Conservation (phyloP, 1,140 invertebrate genomes). For the Micrasema minimum region DNA sequence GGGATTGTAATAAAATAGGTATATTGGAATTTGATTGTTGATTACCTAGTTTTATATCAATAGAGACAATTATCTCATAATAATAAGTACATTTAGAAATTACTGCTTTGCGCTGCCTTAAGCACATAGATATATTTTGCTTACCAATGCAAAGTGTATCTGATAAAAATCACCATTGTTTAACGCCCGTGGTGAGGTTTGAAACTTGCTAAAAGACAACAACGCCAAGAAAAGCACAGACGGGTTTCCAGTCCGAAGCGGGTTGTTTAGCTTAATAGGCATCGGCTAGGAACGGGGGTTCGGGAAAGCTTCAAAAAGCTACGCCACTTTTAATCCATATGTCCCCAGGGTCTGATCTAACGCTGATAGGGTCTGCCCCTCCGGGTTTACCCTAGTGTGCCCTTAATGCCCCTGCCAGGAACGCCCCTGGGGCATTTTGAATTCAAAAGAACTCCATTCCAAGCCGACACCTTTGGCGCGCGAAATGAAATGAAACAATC, state of each 20-base stretch:
- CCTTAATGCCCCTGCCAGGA: conserved; percentile 39
- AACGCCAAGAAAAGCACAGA: conserved; percentile 21
- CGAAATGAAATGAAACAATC: conserved; percentile 55
- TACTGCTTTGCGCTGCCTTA: no score
- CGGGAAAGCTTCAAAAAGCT: conserved; percentile 50
- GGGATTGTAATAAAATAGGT: no score
- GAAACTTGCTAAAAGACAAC: background rate
- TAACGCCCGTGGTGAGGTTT: no score
- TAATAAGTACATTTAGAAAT: no score
- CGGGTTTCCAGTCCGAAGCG: conserved; percentile 12
- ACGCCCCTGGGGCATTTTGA: conserved; percentile 50
- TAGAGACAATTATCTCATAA: no score
- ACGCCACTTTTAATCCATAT: conserved; percentile 55
- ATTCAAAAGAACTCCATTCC: conserved; percentile 55
- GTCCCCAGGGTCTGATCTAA: conserved; percentile 54
- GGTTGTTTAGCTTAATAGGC: conserved; percentile 53
- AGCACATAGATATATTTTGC: no score
- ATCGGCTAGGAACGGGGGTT: conserved; percentile 37
- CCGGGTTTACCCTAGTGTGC: conserved; percentile 41
- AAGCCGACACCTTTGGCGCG: conserved; percentile 53
- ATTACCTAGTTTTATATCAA: no score
- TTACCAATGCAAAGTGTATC: no score
- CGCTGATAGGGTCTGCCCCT: conserved; percentile 51
- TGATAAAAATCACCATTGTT: no score
- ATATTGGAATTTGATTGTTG: no score